Evolutionary conservation across 1,140 invertebrate genomes (phyloP).

Genomic region (Drosophila ananassae): DNA sequence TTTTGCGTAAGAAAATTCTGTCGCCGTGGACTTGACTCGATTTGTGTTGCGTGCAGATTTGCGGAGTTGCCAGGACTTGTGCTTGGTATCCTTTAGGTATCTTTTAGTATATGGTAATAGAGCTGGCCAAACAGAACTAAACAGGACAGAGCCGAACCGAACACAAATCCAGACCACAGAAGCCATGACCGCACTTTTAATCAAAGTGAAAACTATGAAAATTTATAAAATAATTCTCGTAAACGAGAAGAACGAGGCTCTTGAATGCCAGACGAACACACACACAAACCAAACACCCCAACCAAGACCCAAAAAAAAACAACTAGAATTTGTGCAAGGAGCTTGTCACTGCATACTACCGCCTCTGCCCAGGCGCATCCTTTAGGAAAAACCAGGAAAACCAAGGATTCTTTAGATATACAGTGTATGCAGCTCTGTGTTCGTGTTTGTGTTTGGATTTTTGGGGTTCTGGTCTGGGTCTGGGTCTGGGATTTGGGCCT

Average conservation of each 20-base stretch:
- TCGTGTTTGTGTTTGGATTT: conserved; percentile 44
- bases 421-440: conserved; percentile 4
- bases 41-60: conserved; percentile 45
- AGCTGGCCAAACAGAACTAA: conserved; percentile 50
- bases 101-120: conserved; percentile 50
- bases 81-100: not conserved
- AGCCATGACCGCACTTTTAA: conserved; percentile 79
- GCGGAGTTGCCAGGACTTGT: conserved; percentile 18
- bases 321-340: conserved; percentile 50
- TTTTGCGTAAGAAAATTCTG: not conserved
- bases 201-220: conserved; percentile 81
- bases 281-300: too few species aligned
- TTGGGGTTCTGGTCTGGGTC: conserved; percentile 30
- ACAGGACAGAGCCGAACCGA: not conserved
- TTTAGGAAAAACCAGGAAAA: conserved; percentile 13
- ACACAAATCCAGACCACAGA: conserved; percentile 58
- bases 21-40: conserved; percentile 29
- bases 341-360: conserved; percentile 24
- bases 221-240: conserved; percentile 76
- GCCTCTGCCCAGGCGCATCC: not conserved
- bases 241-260: conserved; percentile 32
- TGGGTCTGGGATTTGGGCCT: conserved; percentile 4
- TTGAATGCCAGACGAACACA: too few species aligned
- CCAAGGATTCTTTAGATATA: conserved; percentile 27
- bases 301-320: conserved; percentile 4